Percentiles rank a stretch among this genome's conserved stretches.
Evolutionary conservation across 2,113 vertebrate genomes (phyloP).

Genomic region (Brienomyrus brachyistius): DNA sequence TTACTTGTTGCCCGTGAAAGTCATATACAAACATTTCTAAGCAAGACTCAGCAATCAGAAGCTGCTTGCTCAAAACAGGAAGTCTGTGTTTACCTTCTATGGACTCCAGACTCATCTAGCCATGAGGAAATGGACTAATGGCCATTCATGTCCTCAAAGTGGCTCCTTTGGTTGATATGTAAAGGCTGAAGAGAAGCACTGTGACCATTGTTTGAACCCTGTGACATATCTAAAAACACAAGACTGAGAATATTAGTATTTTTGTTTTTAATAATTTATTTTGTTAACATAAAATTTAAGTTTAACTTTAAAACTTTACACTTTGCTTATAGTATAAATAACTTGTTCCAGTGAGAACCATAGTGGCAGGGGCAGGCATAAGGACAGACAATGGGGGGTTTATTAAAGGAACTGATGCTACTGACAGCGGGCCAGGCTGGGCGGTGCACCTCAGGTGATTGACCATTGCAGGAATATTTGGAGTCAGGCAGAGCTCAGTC

Average conservation of each 20-base stretch:
- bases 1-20: neutral
- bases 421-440: too few relatives aligned
- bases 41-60: neutral
- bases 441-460: too few relatives aligned
- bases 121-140: neutral
- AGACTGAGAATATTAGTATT: neutral
- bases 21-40: neutral
- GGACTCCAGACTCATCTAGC: neutral
- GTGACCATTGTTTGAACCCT: neutral
- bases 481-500: too few relatives aligned
- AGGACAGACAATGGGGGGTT: too few relatives aligned
- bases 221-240: neutral
- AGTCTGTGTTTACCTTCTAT: neutral
- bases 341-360: too few relatives aligned
- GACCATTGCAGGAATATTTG: too few relatives aligned
- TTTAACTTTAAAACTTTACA: neutral
- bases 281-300: neutral
- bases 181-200: neutral
- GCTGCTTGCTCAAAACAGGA: neutral
- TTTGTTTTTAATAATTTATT: neutral
- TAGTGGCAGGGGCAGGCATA: too few relatives aligned
- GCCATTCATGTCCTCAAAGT: neutral
- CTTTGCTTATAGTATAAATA: neutral
- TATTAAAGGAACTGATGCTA: too few relatives aligned
- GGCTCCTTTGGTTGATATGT: neutral